A percentile compares a stretch with the other conserved stretches of the same genome.
phyloP scores from a whole-genome alignment of 2,797 vertebrate species.

The Tarsius wallacei region DNA sequence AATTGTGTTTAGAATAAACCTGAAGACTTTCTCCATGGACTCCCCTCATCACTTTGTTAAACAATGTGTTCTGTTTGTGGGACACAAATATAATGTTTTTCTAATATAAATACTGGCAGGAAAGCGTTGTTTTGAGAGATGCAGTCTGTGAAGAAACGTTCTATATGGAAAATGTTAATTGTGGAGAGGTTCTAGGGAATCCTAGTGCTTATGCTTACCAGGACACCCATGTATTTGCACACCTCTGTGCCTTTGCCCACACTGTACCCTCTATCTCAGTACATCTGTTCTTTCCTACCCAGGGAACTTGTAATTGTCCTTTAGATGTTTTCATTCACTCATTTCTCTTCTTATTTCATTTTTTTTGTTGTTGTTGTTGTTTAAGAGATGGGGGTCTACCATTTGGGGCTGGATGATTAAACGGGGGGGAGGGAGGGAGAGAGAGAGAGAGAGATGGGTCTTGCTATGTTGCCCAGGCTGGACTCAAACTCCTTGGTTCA shows the following conservation, averaged over 20 bases:
- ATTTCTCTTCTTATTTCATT: background rate
- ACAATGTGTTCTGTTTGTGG: background rate
- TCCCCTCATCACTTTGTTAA: background rate
- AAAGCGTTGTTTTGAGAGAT: background rate
- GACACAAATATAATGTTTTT: background rate
- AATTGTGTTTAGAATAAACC: background rate
- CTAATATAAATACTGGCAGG: background rate
- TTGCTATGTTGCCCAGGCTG: background rate
- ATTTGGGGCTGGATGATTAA: too few species aligned
- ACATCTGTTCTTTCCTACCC: background rate
- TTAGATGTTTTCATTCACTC: background rate
- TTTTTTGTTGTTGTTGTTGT: too few species aligned
- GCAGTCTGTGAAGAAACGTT: background rate
- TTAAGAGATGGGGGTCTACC: too few species aligned
- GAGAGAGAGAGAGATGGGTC: background rate
- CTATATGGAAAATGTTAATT: background rate
- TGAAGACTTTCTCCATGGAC: constrained; percentile 2
- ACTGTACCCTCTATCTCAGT: background rate
- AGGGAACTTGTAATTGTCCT: background rate
- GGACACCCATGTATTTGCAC: background rate
- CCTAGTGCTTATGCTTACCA: background rate
- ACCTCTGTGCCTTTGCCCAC: background rate
- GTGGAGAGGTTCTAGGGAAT: background rate
- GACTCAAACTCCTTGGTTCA: background rate
- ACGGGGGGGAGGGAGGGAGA: too few species aligned